phyloP scores from a whole-genome alignment of 2,113 vertebrate species.

The Carassius auratus region DNA sequence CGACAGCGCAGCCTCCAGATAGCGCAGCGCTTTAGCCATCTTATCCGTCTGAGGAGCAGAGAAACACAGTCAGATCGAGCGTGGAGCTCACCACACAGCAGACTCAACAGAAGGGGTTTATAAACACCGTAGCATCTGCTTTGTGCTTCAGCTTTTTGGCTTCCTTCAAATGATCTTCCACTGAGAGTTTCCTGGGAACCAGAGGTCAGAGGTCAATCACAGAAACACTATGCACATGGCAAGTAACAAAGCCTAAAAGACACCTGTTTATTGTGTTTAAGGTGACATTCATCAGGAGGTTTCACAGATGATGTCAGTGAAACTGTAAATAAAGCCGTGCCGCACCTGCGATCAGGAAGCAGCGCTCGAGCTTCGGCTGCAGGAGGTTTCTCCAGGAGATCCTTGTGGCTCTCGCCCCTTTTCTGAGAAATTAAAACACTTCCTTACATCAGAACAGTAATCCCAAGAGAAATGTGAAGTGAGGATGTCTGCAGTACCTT shows the following conservation, averaged over 20 bases:
- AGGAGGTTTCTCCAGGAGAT: too few relatives aligned
- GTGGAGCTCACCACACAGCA: neutral
- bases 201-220: constrained; percentile 28
- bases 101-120: too few relatives aligned
- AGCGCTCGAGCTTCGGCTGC: neutral
- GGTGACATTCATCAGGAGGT: too few relatives aligned
- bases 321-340: too few relatives aligned
- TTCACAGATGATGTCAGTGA: too few relatives aligned
- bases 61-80: neutral
- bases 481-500: constrained; percentile 70
- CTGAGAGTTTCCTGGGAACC: constrained; percentile 75
- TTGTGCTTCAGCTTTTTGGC: constrained; percentile 93
- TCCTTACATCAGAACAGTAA: neutral
- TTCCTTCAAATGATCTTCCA: constrained; percentile 89
- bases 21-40: constrained; percentile 85
- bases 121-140: constrained; percentile 88
- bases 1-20: constrained; percentile 87
- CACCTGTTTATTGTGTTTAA: too few relatives aligned
- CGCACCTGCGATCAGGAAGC: constrained; percentile 1
- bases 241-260: neutral
- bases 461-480: neutral
- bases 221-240: neutral
- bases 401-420: neutral
- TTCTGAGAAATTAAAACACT: neutral
- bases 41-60: constrained; percentile 78